Base-by-base conservation (phyloP, 2,797 vertebrate species). In the Pipistrellus pipistrellus region DNA sequence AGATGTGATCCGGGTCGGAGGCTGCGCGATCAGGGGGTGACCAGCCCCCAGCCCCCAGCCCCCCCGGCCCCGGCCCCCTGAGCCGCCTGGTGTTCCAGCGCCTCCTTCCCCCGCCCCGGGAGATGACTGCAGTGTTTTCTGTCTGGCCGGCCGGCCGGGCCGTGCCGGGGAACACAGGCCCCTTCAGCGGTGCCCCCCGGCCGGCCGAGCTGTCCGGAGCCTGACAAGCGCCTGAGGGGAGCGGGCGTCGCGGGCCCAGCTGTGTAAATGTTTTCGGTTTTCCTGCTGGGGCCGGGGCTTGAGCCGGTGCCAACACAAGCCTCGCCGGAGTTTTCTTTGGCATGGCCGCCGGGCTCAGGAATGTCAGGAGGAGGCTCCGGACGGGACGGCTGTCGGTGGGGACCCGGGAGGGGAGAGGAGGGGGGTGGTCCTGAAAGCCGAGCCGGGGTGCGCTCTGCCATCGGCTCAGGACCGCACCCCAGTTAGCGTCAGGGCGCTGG, bases 211-310 rank as follows among this genome's bases (percentile, higher is more conserved):
- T 94, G 96, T 95, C 96, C 89, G 81, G 97, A 97, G 95, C 97
- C 98, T 98, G 98, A 98, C 98, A 98, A 97, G 97, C 97, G 97
- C 98, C 96, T 97, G 97, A 98, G 98, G 98, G 98, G 98, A 98
- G 96, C 98, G 98, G 99, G 98, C 98, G 98, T 98, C 99, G 98
- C 98, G 98, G 98, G 98, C 98, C 99, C 99, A 99, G 99, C 99
- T 99, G 99, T 99, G 99, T 99, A 99, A 99, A 99, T 99, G 99
- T 99, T 99, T 99, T 99, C 98, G 98, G 99, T 99, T 99, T 99
- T 98, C 98, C 99, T 98, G 99, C 99, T 99, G 99, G 98, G 98
- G 98, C 99, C 98, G 97, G 97, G 98, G 99, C 99, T 99, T 99
- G 99, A 99, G 99, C 98, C 77, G 0, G 85, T 57, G 99, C 99